Evolutionary conservation across 2,888 invertebrate genomes (phyloP), one percentile per base, ranked within the genome.

Genomic region (Scaptomyza reducta): DNA sequence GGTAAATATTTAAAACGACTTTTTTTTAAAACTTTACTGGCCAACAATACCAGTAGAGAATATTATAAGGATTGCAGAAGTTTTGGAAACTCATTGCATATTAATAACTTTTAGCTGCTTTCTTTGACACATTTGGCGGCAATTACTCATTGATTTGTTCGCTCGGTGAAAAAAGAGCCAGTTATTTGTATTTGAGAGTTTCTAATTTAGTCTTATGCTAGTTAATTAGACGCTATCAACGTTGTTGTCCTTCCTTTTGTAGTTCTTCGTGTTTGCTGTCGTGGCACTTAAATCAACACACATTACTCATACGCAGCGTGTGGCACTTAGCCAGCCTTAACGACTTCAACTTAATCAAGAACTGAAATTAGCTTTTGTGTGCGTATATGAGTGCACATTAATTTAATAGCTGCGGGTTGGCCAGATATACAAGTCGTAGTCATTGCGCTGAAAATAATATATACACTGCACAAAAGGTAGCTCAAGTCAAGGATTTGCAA

Each of bases 261-360:
- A n/a, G n/a, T n/a, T n/a, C n/a, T n/a, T n/a, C n/a, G n/a, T n/a
- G n/a, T n/a, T n/a, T n/a, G 5, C 27, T 53, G 47, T 54, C 51
- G 58, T 53, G 58, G 64, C 86, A 78, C 80, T 80, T 78, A 64
- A 74, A 57, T 60, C 67, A 55, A 71, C 72, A 55, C 70, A 69
- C 87, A 83, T 83, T 83, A 83, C 83, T 83, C 87, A 86, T 80
- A 86, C 84, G 87, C 83, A 83, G 87, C 79, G 77, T 83, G 79
- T 68, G 73, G 67, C 74, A 80, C 77, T 86, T 80, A 74, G 78
- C 55, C 78, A 67, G 56, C 75, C 83, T 85, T 82, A 85, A 85
- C 82, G 82, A 82, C 82, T 76, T 83, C 80, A 85, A 79, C 82
- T 85, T 82, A 82, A 82, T 82, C 82, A 85, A 82, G 80, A 78